A percentile compares a stretch with the other conserved stretches of the same genome.
Conservation (phyloP, 2,888 invertebrate species). For the Eilema griseolum region DNA sequence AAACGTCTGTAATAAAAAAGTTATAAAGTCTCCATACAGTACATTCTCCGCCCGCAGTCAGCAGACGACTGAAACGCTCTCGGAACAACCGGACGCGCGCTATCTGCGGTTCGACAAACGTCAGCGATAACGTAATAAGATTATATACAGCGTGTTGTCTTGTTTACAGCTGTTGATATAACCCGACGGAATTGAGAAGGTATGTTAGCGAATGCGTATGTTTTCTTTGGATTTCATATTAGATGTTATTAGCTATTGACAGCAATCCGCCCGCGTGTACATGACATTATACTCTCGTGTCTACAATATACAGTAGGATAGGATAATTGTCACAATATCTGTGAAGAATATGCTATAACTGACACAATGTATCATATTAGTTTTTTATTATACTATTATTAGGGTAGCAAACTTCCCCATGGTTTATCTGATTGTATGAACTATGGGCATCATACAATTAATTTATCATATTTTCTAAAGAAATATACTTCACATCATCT, state of each 20-base stretch:
- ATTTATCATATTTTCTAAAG: too few relatives aligned
- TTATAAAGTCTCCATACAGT: not conserved
- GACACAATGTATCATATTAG: too few relatives aligned
- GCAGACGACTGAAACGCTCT: conserved; percentile 34
- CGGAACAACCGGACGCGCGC: conserved; percentile 20
- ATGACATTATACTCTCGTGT: not conserved
- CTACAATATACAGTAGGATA: too few relatives aligned
- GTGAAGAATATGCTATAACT: too few relatives aligned
- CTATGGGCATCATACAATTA: too few relatives aligned
- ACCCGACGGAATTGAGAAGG: conserved; percentile 49
- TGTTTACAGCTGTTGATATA: conserved; percentile 29
- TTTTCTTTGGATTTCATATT: not conserved
- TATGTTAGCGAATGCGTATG: not conserved
- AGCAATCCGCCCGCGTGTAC: not conserved
- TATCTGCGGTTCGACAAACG: conserved; percentile 38
- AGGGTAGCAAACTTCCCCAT: too few relatives aligned
- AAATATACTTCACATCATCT: too few relatives aligned
- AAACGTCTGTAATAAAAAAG: not conserved
- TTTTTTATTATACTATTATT: too few relatives aligned
- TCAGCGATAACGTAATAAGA: conserved; percentile 15
- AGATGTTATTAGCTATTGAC: not conserved
- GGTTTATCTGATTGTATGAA: too few relatives aligned
- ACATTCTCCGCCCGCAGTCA: conserved; percentile 24
- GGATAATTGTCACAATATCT: too few relatives aligned
- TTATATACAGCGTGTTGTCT: conserved; percentile 58